Evolutionary conservation across 35 echinoderm and acorn worm genomes (phyloP).

Genomic region (Lytechinus variegatus): DNA sequence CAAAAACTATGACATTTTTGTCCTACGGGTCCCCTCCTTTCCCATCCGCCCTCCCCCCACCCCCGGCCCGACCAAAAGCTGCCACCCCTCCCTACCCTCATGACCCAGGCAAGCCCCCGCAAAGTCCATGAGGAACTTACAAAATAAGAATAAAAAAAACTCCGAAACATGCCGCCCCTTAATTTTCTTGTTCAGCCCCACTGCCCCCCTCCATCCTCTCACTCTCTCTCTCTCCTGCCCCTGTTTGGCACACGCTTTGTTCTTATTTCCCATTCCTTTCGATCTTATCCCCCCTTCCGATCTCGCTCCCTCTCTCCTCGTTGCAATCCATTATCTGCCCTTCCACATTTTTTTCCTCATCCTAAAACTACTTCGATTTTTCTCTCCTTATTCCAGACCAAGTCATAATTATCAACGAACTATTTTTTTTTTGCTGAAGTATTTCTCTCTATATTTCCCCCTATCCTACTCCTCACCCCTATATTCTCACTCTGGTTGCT

Average conservation of each 20-base stretch:
- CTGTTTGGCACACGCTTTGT: neutral
- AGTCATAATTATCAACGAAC: constrained; percentile 29
- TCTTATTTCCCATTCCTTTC: neutral
- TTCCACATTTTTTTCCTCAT: neutral
- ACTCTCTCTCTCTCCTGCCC: neutral
- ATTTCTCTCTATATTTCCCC: neutral
- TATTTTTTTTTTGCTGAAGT: neutral
- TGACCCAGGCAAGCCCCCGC: no score
- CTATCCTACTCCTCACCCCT: neutral
- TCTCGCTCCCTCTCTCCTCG: neutral
- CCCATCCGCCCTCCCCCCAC: no score
- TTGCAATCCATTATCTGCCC: neutral
- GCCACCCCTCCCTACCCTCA: no score
- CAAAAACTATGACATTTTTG: no score
- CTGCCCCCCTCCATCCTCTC: no score
- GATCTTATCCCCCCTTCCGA: neutral
- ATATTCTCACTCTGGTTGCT: neutral
- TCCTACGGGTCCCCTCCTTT: no score
- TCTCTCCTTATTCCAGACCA: neutral
- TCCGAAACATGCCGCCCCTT: neutral
- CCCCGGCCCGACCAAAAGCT: no score
- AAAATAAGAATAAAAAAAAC: no score
- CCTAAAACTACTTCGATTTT: constrained; percentile 32
- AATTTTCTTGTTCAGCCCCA: neutral
- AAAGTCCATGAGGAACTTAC: no score